phyloP scores from a whole-genome alignment of 2,888 invertebrate genomes.

The Aplocera efformata region DNA sequence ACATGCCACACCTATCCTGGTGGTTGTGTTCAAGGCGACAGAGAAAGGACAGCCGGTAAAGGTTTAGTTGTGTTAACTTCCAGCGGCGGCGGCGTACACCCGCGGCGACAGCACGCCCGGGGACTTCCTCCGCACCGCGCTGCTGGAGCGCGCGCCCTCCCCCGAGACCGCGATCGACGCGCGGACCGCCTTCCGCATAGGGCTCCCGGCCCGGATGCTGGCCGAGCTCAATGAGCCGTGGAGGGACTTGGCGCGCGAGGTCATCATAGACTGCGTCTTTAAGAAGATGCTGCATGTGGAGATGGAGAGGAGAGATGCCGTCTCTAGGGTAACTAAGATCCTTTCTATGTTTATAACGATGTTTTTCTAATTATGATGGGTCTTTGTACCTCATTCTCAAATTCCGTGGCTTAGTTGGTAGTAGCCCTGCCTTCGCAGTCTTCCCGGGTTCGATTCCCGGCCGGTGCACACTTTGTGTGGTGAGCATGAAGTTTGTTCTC shows the following conservation, averaged over 20 bases:
- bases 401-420: too few relatives aligned
- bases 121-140: slow-evolving; percentile 45
- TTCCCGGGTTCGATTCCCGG: too few relatives aligned
- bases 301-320: slow-evolving; percentile 21
- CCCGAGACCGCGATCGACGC: slow-evolving; percentile 32
- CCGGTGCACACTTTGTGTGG: too few relatives aligned
- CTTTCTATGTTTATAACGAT: too few relatives aligned
- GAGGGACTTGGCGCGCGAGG: slow-evolving; percentile 40
- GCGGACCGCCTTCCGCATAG: slow-evolving; percentile 3
- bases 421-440: too few relatives aligned
- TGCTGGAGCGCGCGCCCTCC: slow-evolving; percentile 49
- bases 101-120: slow-evolving; percentile 31
- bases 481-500: too few relatives aligned
- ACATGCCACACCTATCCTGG: too few relatives aligned
- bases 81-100: slow-evolving; percentile 9
- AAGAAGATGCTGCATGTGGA: slow-evolving; percentile 44
- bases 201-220: slow-evolving; percentile 40
- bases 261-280: slow-evolving; percentile 40
- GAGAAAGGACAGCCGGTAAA: too few relatives aligned
- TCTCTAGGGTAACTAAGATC: not conserved
- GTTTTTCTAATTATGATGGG: too few relatives aligned
- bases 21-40: too few relatives aligned
- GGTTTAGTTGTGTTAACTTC: too few relatives aligned
- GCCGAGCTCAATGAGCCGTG: slow-evolving; percentile 44
- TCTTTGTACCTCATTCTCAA: too few relatives aligned